Base-by-base conservation (phyloP, 2,797 vertebrate genomes). In the Pseudopleuronectes americanus region DNA sequence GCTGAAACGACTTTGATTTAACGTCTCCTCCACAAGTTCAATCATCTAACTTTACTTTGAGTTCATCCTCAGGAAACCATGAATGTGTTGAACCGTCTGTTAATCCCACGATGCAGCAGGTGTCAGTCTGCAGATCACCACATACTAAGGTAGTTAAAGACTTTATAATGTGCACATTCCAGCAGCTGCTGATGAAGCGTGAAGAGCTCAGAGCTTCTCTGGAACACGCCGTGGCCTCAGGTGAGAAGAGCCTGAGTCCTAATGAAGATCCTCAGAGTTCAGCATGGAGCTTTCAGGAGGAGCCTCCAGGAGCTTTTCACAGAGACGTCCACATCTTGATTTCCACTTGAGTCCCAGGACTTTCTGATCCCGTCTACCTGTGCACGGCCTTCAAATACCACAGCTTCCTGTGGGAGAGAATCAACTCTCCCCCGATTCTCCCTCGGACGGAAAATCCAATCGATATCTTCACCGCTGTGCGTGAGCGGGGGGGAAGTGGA, bases 291-390 rank as follows among this genome's bases (percentile, higher is more conserved):
- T 47, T 19, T 41, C 1, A 17, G 17, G 45, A 22, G 24, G 17
- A 38, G 48, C 26, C 16, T 52, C 5, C 1, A 4, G 51, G 19
- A 64, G 59, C 24, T 3, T 51, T 16, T 6, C 23, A 19, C 16
- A 14, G 17, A 36, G 31, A 57, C 16, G 48, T 53, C 55, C 65
- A 68, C 62, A 59, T 77, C 71, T 72, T 71, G 74, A 76, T 28
- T 63, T 60, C n/a, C 24, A 31, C 76, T 79, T 23, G 7, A 36
- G 22, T 2, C 22, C 19, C 49, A 38, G 19, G 2, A 19, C 31
- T 57, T 64, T 54, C 47, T 74, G 67, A 64, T 64, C n/a, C 71
- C 36, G 3, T 41, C 57, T 60, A 70, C 45, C 63, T 64, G 61
- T 1, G 13, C 63, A 3, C 4, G 49, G 74, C 70, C 66, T 77